phyloP scores from a whole-genome alignment of 2,113 vertebrate species.

The Peromyscus californicus region DNA sequence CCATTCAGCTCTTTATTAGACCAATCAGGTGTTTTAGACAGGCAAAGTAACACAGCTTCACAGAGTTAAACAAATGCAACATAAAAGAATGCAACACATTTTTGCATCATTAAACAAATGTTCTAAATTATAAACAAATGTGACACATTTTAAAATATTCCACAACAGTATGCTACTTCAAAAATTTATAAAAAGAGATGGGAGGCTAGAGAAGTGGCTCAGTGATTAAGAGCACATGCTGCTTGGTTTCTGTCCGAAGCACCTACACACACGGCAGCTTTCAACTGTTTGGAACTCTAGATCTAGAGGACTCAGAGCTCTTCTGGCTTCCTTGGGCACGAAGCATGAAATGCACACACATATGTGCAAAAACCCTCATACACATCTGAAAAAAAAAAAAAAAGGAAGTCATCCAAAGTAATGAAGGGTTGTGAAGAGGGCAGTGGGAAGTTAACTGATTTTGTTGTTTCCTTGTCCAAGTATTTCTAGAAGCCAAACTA shows the following conservation, averaged over 20 bases:
- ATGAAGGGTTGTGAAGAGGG: not conserved
- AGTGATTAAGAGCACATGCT: not conserved
- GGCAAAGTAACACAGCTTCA: too few relatives aligned
- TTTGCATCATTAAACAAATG: too few relatives aligned
- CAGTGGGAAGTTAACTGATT: not conserved
- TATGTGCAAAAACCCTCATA: not conserved
- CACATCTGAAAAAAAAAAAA: too few relatives aligned
- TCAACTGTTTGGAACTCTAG: not conserved
- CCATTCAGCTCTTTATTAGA: too few relatives aligned
- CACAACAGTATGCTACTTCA: not conserved
- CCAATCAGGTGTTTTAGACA: too few relatives aligned
- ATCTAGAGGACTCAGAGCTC: not conserved
- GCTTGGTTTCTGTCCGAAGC: not conserved
- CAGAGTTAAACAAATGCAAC: too few relatives aligned
- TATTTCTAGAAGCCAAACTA: conserved; percentile 44
- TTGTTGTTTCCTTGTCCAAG: conserved; percentile 39
- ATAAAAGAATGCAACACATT: too few relatives aligned
- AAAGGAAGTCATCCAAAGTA: not conserved
- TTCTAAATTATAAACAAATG: too few relatives aligned
- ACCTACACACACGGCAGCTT: not conserved
- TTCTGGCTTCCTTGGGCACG: not conserved
- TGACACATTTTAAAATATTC: too few relatives aligned
- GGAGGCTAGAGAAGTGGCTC: not conserved
- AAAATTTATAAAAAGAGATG: not conserved
- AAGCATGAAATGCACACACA: not conserved